Conservation (phyloP, 2,797 vertebrate genomes). For the Periparus ater region DNA sequence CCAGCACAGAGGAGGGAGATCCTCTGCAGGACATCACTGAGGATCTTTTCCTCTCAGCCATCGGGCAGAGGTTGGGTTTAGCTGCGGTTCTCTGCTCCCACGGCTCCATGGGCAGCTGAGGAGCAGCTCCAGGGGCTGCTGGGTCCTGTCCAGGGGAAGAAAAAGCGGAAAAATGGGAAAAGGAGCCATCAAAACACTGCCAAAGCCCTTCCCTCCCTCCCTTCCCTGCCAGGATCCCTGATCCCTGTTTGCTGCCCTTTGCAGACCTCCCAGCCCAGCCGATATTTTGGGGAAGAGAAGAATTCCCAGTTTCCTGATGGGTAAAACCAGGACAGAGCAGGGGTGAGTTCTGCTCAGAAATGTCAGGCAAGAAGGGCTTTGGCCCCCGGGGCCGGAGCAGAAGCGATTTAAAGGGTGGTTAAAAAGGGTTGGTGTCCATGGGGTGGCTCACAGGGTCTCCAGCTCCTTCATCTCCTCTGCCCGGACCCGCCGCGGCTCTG, state of each 20-base stretch:
- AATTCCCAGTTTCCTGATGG: background rate
- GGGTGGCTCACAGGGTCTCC: background rate
- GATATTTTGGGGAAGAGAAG: background rate
- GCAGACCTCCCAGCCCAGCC: background rate
- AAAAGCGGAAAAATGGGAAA: background rate
- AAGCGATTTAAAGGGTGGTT: conserved; percentile 19
- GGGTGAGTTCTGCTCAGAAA: background rate
- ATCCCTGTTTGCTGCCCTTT: background rate
- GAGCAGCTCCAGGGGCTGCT: background rate
- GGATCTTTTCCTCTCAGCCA: background rate
- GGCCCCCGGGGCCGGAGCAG: background rate
- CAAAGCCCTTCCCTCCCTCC: background rate
- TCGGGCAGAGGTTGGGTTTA: background rate
- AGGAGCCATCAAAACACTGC: background rate
- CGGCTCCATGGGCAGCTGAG: background rate
- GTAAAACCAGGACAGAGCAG: background rate
- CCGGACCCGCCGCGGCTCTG: background rate
- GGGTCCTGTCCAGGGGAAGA: rapidly evolving
- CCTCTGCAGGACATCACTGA: background rate
- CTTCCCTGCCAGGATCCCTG: background rate
- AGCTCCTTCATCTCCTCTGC: conserved; percentile 6
- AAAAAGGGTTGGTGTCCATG: background rate
- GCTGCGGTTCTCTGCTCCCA: rapidly evolving
- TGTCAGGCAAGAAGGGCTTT: background rate
- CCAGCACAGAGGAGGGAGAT: background rate